phyloP scores from a whole-genome alignment of 2,888 invertebrate genomes.

The Ommatoiulus sabulosus region DNA sequence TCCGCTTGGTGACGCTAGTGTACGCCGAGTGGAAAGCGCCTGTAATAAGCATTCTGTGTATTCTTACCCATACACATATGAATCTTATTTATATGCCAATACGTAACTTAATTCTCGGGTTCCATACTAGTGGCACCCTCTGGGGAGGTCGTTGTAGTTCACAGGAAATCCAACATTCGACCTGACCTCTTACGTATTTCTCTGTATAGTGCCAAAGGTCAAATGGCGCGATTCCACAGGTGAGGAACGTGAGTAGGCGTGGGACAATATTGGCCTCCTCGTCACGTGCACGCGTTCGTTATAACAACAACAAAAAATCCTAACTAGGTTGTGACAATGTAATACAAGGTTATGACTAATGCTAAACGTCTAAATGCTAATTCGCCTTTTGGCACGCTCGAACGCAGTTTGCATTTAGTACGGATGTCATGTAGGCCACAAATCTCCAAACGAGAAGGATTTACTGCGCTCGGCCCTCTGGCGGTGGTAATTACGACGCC shows the following conservation, averaged over 20 bases:
- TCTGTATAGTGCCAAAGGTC: too few relatives aligned
- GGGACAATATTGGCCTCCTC: background rate
- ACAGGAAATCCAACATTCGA: too few relatives aligned
- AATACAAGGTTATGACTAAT: slow-evolving; percentile 27
- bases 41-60: too few relatives aligned
- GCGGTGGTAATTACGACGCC: background rate
- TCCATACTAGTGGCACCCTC: too few relatives aligned
- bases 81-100: too few relatives aligned
- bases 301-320: background rate
- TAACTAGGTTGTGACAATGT: slow-evolving; percentile 9
- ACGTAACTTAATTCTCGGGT: too few relatives aligned
- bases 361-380: slow-evolving; percentile 34
- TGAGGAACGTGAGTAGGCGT: background rate
- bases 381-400: slow-evolving; percentile 8
- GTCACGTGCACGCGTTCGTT: background rate
- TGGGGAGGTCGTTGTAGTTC: too few relatives aligned
- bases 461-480: background rate
- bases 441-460: background rate
- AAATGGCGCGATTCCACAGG: too few relatives aligned
- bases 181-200: too few relatives aligned
- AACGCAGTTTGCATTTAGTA: background rate
- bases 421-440: background rate
- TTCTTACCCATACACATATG: too few relatives aligned
- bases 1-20: too few relatives aligned
- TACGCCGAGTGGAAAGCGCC: too few relatives aligned